phyloP scores from a whole-genome alignment of 92 coral and sea anemone genomes.

The Scolanthus callimorphus region DNA sequence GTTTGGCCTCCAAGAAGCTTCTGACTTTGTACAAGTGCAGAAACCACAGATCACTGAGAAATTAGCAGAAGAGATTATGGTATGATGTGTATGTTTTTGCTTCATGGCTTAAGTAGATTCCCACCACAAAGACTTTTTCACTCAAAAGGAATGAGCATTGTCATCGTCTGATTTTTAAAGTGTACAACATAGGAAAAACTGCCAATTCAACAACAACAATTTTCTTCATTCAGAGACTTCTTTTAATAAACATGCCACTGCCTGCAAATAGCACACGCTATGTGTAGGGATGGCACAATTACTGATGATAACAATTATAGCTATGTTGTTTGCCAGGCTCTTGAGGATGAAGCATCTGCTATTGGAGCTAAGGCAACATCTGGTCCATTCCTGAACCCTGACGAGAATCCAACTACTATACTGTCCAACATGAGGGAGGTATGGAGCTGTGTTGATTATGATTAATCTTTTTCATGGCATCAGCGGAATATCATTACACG shows the following conservation, averaged over 20 bases:
- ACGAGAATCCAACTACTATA: slow-evolving; percentile 70
- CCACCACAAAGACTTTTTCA: no score
- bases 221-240: not conserved
- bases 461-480: no score
- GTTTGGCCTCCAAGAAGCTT: slow-evolving; percentile 84
- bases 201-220: no score
- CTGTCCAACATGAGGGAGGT: slow-evolving; percentile 76
- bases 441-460: no score
- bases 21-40: slow-evolving; percentile 77
- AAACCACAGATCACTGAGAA: slow-evolving; percentile 61
- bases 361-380: slow-evolving; percentile 67
- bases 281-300: no score
- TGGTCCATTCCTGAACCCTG: slow-evolving; percentile 82
- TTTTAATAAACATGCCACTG: not conserved
- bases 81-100: slow-evolving; percentile 26
- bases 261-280: no score
- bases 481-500: no score
- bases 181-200: no score
- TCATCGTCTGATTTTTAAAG: no score
- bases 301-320: no score
- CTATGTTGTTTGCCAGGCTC: slow-evolving; percentile 49
- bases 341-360: slow-evolving; percentile 68
- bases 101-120: no score
- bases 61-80: slow-evolving; percentile 63
- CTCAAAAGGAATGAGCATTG: no score